Evolutionary conservation across 2,888 invertebrate species (phyloP).

Genomic region (Trypoxylon attenuatum): DNA sequence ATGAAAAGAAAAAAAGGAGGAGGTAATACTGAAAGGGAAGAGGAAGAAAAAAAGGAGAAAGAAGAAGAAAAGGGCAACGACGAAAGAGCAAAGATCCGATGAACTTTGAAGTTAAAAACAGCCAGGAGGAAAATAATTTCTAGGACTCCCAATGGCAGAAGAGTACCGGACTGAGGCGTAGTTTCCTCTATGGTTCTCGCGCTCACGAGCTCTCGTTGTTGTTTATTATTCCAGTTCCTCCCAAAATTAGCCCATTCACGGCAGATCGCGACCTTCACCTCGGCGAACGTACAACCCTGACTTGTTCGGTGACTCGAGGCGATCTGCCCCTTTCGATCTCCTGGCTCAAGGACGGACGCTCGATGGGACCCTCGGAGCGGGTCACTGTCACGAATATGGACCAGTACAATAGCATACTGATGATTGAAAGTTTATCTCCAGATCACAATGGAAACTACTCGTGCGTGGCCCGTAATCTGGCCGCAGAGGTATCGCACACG

Average conservation of each 20-base stretch:
- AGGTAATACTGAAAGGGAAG: too few relatives aligned
- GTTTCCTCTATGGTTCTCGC: slow-evolving; percentile 32
- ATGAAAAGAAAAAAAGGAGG: not conserved
- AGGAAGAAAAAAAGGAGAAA: too few relatives aligned
- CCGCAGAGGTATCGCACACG: slow-evolving; percentile 84
- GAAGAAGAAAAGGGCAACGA: too few relatives aligned
- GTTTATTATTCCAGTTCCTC: slow-evolving; percentile 80
- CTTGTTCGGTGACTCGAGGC: slow-evolving; percentile 85
- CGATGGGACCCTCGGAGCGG: slow-evolving; percentile 79
- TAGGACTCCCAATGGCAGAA: slow-evolving; percentile 21
- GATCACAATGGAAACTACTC: slow-evolving; percentile 88
- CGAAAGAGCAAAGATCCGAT: too few relatives aligned
- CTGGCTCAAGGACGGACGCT: slow-evolving; percentile 85
- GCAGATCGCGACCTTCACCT: slow-evolving; percentile 82
- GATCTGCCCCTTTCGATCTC: slow-evolving; percentile 85
- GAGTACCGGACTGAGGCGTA: slow-evolving; percentile 3
- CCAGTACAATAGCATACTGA: slow-evolving; percentile 86
- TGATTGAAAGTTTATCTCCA: slow-evolving; percentile 84
- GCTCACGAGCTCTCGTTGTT: slow-evolving; percentile 54
- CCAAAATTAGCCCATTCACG: slow-evolving; percentile 85
- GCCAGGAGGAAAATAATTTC: slow-evolving; percentile 9
- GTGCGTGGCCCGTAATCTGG: slow-evolving; percentile 83
- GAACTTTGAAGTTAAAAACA: not conserved
- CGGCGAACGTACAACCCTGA: slow-evolving; percentile 84
- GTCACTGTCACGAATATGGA: slow-evolving; percentile 84